phyloP scores from a whole-genome alignment of 64 coral and sea anemone genomes.

The Montipora cactus region DNA sequence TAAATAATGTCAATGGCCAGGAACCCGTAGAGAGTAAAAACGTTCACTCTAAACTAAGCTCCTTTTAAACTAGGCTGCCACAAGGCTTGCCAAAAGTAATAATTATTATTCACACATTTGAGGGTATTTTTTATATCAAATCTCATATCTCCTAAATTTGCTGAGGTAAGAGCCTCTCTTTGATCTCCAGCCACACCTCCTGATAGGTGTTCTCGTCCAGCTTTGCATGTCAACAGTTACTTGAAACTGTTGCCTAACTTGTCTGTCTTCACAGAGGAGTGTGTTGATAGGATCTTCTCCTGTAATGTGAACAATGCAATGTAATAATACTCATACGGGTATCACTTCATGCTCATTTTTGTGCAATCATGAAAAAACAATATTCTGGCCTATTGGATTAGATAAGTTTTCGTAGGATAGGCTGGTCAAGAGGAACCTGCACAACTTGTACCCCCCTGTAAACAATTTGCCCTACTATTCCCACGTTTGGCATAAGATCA shows the following conservation, averaged over 20 bases:
- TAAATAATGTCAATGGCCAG: too few relatives aligned
- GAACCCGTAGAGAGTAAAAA: too few relatives aligned
- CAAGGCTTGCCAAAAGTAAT: background rate
- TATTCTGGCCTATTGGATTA: too few relatives aligned
- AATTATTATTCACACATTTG: background rate
- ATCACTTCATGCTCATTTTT: too few relatives aligned
- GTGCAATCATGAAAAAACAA: too few relatives aligned
- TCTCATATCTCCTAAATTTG: constrained; percentile 89
- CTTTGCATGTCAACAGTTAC: background rate
- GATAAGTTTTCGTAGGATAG: too few relatives aligned
- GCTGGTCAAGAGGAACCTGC: background rate
- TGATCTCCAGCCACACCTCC: constrained; percentile 61
- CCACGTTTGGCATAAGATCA: too few relatives aligned
- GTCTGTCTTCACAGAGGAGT: background rate
- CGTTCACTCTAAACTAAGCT: too few relatives aligned
- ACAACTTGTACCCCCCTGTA: background rate
- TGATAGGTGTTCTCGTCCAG: background rate
- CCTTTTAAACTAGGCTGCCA: too few relatives aligned
- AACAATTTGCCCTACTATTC: too few relatives aligned
- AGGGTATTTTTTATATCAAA: background rate
- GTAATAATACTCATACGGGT: background rate
- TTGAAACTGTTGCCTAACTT: background rate
- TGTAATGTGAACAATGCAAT: background rate
- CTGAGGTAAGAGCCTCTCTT: constrained; percentile 21
- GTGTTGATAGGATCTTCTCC: background rate